Evolutionary conservation across 2,888 invertebrate species (phyloP), one percentile per base, ranked within the genome.

Genomic region (Lapara coniferarum): DNA sequence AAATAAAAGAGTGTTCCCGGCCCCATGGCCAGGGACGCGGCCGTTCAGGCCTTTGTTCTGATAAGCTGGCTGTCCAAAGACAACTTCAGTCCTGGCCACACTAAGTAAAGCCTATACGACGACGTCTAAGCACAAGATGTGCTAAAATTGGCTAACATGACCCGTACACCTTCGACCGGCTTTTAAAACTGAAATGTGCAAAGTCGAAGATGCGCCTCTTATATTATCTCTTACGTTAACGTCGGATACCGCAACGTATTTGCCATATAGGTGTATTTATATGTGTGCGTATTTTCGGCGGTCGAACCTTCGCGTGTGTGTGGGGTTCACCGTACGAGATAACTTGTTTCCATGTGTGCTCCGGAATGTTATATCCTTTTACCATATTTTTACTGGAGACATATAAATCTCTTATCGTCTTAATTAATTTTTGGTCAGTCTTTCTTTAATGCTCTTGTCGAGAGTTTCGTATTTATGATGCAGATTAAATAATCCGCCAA

Each of bases 171-270:
- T 77, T 85, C 91, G 89, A 85, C 83, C 89, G 88, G 85, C 90
- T 90, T 91, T 88, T 88, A 85, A 87, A 87, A 93, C 92, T 93
- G 90, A 93, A 90, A 87, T 93, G 92, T 93, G 91, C 92, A 92
- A 92, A 93, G 85, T 87, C 89, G 83, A 92, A 92, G 93, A 93
- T 93, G 93, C 89, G 91, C 90, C 88, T 92, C 93, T 93, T 93
- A 93, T 93, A 93, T 92, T 89, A 93, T 86, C 89, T 92, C 92
- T 92, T 92, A 92, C 88, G 90, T 91, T 92, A 89, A 90, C 88
- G 85, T 83, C 87, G 88, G 85, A 91, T 89, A 92, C 92, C 91
- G 90, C 91, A 92, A 92, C 88, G 87, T 91, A 90, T 93, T 93
- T 91, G 89, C 89, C 91, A 89, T 91, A 89, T 90, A 86, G 76